These are phyloP conservation scores for Ifrita kowaldi DNA, from an alignment of 2,113 vertebrate species.

Conservation along the genomic window DNA sequence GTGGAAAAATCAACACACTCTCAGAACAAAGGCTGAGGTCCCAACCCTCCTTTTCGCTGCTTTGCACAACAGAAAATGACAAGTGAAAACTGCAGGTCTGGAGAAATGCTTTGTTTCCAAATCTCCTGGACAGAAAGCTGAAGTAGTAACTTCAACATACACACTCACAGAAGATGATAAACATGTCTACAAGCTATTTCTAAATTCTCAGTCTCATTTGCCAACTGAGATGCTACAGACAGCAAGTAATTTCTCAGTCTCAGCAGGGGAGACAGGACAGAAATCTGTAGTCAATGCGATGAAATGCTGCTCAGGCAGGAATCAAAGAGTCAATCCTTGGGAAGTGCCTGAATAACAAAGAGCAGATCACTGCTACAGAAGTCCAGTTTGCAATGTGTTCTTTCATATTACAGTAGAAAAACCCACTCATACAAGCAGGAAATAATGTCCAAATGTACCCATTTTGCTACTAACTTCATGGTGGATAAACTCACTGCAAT, in stretches of 20 bases:
- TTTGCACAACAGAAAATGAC: not conserved
- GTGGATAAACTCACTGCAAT: not conserved
- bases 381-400: not conserved
- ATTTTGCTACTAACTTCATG: not conserved
- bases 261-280: not conserved
- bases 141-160: not conserved
- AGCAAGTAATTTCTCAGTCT: not conserved
- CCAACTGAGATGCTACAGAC: not conserved
- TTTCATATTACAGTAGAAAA: not conserved
- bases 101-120: not conserved
- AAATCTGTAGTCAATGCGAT: not conserved
- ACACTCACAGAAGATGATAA: not conserved
- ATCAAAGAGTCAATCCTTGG: not conserved
- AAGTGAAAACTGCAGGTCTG: not conserved
- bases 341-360: not conserved
- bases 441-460: not conserved
- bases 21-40: not conserved
- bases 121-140: not conserved
- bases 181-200: not conserved
- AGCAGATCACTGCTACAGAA: not conserved
- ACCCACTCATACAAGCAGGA: not conserved
- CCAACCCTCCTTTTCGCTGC: not conserved
- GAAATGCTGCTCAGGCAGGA: not conserved
- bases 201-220: not conserved
- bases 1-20: not conserved